phyloP scores from a whole-genome alignment of 2,113 vertebrate genomes.

The Hiodon tergisus region DNA sequence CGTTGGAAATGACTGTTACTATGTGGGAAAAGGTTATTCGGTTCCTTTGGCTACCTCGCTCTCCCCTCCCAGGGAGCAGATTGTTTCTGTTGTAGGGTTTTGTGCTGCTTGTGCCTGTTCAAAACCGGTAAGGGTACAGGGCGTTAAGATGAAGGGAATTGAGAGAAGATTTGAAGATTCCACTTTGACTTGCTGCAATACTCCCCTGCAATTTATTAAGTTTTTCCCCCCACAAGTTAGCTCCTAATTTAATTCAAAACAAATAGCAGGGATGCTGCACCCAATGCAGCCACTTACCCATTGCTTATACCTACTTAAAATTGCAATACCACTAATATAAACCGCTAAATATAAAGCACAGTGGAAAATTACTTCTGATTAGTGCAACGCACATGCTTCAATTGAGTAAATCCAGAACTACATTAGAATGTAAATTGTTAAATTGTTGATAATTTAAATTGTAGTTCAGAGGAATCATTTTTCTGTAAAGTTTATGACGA shows the following conservation, averaged over 20 bases:
- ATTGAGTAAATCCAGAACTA: too few relatives aligned
- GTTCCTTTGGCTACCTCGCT: constrained; percentile 25
- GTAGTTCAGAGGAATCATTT: too few relatives aligned
- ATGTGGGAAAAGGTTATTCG: constrained; percentile 43
- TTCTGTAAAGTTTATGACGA: too few relatives aligned
- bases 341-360: neutral
- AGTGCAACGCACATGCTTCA: too few relatives aligned
- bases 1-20: constrained; percentile 45
- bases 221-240: constrained; percentile 40
- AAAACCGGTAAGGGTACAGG: constrained; percentile 31
- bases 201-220: constrained; percentile 39
- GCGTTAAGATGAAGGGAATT: constrained; percentile 24
- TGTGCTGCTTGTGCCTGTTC: constrained; percentile 29
- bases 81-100: constrained; percentile 7
- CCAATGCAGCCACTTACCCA: neutral
- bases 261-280: neutral
- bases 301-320: neutral
- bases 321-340: neutral
- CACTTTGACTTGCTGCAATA: constrained; percentile 40
- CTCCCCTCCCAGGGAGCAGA: constrained; percentile 44
- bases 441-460: too few relatives aligned
- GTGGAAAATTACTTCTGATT: too few relatives aligned
- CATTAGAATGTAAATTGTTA: too few relatives aligned
- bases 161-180: constrained; percentile 44
- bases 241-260: constrained; percentile 23